phyloP scores from a whole-genome alignment of 2,888 invertebrate genomes.

The Drosophila pegasa region DNA sequence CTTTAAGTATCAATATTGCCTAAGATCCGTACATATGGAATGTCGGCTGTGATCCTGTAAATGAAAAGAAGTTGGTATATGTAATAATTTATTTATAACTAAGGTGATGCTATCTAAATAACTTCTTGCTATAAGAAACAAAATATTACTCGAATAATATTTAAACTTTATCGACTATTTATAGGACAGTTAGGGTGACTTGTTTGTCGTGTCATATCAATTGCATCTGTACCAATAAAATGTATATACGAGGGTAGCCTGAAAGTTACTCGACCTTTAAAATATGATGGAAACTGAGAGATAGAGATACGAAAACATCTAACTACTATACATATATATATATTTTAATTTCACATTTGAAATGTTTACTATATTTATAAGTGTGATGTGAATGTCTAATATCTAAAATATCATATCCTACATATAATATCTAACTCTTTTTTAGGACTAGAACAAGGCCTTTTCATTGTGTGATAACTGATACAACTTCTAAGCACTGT shows the following conservation, averaged over 20 bases:
- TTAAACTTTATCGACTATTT: background rate
- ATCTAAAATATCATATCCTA: no score
- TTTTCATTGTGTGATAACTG: no score
- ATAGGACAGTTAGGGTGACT: background rate
- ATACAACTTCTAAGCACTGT: no score
- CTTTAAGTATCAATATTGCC: background rate
- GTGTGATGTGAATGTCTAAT: no score
- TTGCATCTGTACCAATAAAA: conserved; percentile 1
- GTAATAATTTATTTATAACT: background rate
- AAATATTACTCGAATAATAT: background rate
- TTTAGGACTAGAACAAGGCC: no score
- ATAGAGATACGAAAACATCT: no score
- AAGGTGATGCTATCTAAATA: background rate
- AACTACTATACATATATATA: no score
- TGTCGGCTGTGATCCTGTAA: background rate
- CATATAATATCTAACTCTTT: no score
- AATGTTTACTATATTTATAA: no score
- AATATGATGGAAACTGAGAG: background rate
- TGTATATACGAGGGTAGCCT: conserved; percentile 1
- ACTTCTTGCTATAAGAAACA: background rate
- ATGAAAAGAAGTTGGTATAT: background rate
- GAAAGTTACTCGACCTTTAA: background rate
- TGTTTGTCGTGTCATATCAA: conserved; percentile 4
- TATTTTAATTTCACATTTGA: no score
- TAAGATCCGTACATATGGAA: no score